Evolutionary conservation across 2,888 invertebrate genomes (phyloP).

Genomic region (Clitarchus hookeri): DNA sequence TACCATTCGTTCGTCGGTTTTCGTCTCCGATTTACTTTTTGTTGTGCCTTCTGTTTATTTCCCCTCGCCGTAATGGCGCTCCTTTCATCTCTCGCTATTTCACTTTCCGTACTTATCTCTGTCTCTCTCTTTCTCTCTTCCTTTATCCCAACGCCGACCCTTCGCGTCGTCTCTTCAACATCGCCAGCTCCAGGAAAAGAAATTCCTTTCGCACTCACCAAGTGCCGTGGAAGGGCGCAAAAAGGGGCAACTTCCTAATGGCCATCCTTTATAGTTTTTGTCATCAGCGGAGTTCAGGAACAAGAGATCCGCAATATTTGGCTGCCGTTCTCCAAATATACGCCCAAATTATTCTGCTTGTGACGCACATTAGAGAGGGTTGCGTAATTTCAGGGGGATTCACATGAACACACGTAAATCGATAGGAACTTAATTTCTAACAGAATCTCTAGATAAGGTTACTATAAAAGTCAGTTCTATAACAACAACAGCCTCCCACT

Average conservation of each 20-base stretch:
- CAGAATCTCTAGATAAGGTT: no score
- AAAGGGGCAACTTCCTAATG: slow-evolving; percentile 12
- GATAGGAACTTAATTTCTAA: no score
- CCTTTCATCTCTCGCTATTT: background rate
- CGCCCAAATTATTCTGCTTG: no score
- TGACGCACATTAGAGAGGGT: no score
- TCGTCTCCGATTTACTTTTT: background rate
- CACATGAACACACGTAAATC: no score
- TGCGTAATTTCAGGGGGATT: no score
- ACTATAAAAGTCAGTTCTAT: no score
- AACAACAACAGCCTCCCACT: no score
- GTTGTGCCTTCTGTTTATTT: background rate
- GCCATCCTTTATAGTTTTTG: slow-evolving; percentile 3
- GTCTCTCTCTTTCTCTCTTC: no score
- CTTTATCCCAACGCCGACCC: no score
- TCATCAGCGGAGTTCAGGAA: background rate
- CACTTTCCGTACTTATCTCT: background rate
- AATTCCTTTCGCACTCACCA: background rate
- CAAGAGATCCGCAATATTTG: no score
- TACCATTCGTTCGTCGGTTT: background rate
- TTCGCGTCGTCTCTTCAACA: background rate
- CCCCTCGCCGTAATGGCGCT: background rate
- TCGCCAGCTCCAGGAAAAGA: background rate
- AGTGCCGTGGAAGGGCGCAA: background rate
- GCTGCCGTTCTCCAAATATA: no score